phyloP scores from a whole-genome alignment of 2,797 vertebrate species.

The Clarias pachynema region DNA sequence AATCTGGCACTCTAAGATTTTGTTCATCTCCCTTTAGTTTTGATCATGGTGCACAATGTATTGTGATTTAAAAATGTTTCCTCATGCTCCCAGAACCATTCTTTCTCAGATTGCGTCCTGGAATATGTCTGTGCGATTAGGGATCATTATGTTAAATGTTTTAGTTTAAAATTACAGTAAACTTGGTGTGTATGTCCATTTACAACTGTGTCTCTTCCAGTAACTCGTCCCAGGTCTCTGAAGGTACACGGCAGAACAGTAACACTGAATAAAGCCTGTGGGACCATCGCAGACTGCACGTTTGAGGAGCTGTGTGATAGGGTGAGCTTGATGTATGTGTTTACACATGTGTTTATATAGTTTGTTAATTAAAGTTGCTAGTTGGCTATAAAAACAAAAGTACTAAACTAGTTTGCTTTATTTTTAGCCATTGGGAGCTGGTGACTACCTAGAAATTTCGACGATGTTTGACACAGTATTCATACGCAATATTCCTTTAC shows the following conservation, averaged over 20 bases:
- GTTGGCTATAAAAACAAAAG: not conserved
- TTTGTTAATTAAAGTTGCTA: not conserved
- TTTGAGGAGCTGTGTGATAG: constrained; percentile 98
- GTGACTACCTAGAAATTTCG: constrained; percentile 93
- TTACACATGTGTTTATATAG: no score
- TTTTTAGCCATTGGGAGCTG: constrained; percentile 91
- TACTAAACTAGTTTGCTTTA: not conserved
- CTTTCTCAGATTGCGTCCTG: no score
- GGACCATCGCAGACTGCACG: constrained; percentile 91
- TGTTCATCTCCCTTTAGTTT: no score
- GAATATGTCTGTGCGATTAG: no score
- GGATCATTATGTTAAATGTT: no score
- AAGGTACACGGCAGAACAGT: constrained; percentile 93
- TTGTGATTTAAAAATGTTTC: no score
- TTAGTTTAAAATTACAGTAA: not conserved
- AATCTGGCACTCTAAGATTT: no score
- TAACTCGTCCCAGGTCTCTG: constrained; percentile 92
- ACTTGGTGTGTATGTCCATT: not conserved
- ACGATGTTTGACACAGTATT: constrained; percentile 90
- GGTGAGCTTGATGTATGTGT: constrained; percentile 81
- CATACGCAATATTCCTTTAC: constrained; percentile 87
- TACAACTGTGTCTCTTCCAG: constrained; percentile 78
- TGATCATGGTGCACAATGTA: no score
- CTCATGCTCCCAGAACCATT: no score
- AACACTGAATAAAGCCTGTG: constrained; percentile 91